These are phyloP conservation scores for Homalodisca vitripennis DNA, from an alignment of 1,140 invertebrate genomes.

Conservation along the genomic window DNA sequence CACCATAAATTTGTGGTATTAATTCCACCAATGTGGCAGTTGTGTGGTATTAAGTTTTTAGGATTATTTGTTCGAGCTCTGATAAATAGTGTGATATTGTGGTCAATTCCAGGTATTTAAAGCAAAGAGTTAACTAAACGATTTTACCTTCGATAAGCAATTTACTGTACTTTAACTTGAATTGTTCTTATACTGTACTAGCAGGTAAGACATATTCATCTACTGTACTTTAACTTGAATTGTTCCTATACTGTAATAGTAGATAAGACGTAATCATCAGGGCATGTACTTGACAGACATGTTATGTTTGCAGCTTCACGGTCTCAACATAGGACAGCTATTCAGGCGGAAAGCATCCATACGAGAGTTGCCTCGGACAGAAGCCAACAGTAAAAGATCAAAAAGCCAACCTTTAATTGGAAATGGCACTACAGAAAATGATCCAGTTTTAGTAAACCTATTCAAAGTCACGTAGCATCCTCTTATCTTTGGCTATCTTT, in stretches of 20 bases:
- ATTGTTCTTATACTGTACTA: too few relatives aligned
- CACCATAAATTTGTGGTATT: too few relatives aligned
- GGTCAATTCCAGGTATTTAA: too few relatives aligned
- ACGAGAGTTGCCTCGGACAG: slow-evolving; percentile 69
- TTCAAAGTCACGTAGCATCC: slow-evolving; percentile 22
- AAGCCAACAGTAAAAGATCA: slow-evolving; percentile 49
- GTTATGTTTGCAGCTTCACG: slow-evolving; percentile 62
- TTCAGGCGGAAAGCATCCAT: slow-evolving; percentile 86
- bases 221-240: background rate
- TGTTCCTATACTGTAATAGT: background rate
- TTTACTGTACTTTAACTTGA: too few relatives aligned
- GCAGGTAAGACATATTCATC: background rate
- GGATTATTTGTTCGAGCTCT: too few relatives aligned
- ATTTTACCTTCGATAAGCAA: too few relatives aligned
- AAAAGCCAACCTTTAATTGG: background rate
- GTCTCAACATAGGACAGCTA: slow-evolving; percentile 75
- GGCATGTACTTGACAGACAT: too few relatives aligned
- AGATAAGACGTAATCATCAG: slow-evolving; percentile 35
- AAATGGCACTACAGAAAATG: background rate
- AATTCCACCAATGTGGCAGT: too few relatives aligned
- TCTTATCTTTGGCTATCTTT: background rate
- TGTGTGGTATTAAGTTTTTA: too few relatives aligned
- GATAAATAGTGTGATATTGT: too few relatives aligned
- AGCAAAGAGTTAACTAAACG: too few relatives aligned
- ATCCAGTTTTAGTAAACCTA: slow-evolving; percentile 9